Evolutionary conservation across 2,888 invertebrate genomes (phyloP).

Genomic region (Ceramica pisi): DNA sequence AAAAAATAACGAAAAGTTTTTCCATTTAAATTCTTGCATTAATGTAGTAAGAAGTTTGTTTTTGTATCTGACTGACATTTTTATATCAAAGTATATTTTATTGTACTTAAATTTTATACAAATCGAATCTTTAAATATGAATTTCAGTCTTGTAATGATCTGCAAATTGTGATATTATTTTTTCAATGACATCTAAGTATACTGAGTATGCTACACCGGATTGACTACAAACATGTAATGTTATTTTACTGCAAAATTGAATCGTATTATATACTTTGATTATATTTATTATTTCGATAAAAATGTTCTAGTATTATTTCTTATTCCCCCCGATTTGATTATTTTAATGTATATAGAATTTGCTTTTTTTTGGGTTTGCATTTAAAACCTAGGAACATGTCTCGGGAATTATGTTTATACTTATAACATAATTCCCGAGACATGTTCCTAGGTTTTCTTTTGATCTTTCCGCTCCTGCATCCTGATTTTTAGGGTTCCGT

Average conservation of each 20-base stretch:
- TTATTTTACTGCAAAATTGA: conserved; percentile 78
- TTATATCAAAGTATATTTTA: conserved; percentile 69
- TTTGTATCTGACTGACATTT: conserved; percentile 67
- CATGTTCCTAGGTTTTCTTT: too few species aligned
- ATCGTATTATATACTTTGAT: conserved; percentile 80
- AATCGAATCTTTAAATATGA: conserved; percentile 64
- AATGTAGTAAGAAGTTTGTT: conserved; percentile 56
- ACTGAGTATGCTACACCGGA: conserved; percentile 70
- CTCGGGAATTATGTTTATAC: too few species aligned
- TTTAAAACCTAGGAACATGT: too few species aligned
- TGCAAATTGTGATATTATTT: conserved; percentile 78
- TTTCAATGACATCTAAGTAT: conserved; percentile 69
- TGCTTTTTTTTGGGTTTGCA: too few species aligned
- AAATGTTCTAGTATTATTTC: conserved; percentile 59
- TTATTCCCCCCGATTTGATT: not conserved
- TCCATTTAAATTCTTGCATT: conserved; percentile 54
- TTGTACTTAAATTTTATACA: conserved; percentile 66
- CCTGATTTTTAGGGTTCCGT: too few species aligned
- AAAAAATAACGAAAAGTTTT: conserved; percentile 40
- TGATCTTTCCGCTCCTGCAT: too few species aligned
- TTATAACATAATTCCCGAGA: too few species aligned
- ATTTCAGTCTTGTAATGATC: conserved; percentile 71
- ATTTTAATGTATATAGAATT: too few species aligned
- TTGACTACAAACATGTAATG: conserved; percentile 73
- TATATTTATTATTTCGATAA: conserved; percentile 85